A percentile compares a stretch with the other conserved stretches of the same genome.
Conservation (phyloP, 2,888 invertebrate genomes). For the Mesorhabditis sp. region DNA sequence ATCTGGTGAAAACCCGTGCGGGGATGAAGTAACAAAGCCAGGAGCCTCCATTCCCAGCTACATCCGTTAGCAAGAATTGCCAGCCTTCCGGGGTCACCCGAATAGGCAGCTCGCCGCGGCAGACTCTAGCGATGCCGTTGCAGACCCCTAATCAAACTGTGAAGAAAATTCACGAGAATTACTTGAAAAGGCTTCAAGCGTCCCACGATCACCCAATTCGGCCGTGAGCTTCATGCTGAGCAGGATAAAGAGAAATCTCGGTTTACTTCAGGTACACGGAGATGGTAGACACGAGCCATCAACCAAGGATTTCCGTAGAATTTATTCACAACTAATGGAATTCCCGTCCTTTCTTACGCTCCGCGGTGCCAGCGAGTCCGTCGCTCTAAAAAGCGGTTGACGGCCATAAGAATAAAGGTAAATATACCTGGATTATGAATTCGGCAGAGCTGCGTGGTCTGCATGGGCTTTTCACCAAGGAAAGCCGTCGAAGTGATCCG, state of each 20-base stretch:
- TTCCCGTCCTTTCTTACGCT: too few species aligned
- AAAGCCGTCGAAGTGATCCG: not conserved
- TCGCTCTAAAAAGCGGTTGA: not conserved
- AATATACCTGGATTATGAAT: not conserved
- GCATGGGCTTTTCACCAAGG: not conserved
- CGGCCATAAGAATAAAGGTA: not conserved
- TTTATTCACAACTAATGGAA: not conserved
- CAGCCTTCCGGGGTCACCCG: not conserved
- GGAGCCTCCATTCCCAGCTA: not conserved
- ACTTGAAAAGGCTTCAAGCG: not conserved
- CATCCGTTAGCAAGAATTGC: not conserved
- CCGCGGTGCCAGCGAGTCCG: not conserved
- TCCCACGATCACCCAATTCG: slow-evolving; percentile 2
- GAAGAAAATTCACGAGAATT: not conserved
- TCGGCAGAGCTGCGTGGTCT: not conserved
- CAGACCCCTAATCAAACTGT: not conserved
- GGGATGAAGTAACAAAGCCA: not conserved
- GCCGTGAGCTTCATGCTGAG: not conserved
- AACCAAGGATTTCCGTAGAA: not conserved
- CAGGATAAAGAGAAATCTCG: not conserved
- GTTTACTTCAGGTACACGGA: not conserved
- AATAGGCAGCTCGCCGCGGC: not conserved
- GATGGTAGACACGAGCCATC: not conserved
- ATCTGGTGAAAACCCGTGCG: not conserved
- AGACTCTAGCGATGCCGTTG: not conserved